These are phyloP conservation scores for Cremastobaeus sp. DNA, from an alignment of 2,888 invertebrate species.

Conservation along the genomic window DNA sequence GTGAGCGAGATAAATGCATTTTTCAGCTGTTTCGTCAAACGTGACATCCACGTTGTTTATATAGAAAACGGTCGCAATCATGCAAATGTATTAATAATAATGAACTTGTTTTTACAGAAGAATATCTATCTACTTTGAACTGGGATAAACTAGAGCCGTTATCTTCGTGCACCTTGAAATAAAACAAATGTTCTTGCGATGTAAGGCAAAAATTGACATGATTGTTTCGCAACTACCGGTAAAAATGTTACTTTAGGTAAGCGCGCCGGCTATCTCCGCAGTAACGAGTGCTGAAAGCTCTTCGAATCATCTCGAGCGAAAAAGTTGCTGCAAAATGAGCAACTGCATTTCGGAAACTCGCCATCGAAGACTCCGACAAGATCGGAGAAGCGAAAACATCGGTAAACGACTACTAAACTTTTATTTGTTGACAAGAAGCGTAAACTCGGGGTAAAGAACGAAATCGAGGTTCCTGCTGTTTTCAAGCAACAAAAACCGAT, in stretches of 20 bases:
- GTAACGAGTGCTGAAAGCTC: too few relatives aligned
- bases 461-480: not conserved
- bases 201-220: slow-evolving; percentile 12
- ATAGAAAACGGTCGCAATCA: slow-evolving; percentile 24
- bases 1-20: slow-evolving; percentile 17
- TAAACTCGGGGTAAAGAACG: not conserved
- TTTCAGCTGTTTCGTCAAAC: slow-evolving; percentile 20
- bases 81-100: slow-evolving; percentile 35
- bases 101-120: slow-evolving; percentile 25
- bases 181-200: slow-evolving; percentile 11
- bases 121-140: slow-evolving; percentile 47
- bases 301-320: too few relatives aligned
- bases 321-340: too few relatives aligned
- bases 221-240: slow-evolving; percentile 6
- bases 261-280: too few relatives aligned
- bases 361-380: too few relatives aligned
- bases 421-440: too few relatives aligned
- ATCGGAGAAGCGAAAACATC: too few relatives aligned
- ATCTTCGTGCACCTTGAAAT: slow-evolving; percentile 32
- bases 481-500: slow-evolving; percentile 14
- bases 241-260: not conserved
- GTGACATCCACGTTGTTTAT: slow-evolving; percentile 6
- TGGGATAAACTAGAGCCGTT: slow-evolving; percentile 38
- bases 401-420: too few relatives aligned
- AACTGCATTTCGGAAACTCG: too few relatives aligned